phyloP scores from a whole-genome alignment of 64 coral and sea anemone genomes.

The Montipora foliosa region DNA sequence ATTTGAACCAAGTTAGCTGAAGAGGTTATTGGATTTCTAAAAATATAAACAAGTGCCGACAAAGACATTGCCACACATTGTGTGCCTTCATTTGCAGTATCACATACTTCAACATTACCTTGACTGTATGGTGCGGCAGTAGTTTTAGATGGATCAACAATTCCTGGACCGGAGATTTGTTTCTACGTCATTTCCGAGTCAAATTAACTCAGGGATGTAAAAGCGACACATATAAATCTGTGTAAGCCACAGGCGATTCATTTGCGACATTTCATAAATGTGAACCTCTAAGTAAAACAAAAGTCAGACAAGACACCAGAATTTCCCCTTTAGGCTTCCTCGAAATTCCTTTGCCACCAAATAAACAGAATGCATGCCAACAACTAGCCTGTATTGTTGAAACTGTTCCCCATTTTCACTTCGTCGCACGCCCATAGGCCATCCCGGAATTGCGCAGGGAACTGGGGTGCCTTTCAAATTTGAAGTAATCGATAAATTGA shows the following conservation, averaged over 20 bases:
- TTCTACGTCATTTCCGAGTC: neutral
- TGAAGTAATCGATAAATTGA: too few species aligned
- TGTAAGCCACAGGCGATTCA: slow-evolving; percentile 58
- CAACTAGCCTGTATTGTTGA: slow-evolving; percentile 23
- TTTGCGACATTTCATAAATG: slow-evolving; percentile 27
- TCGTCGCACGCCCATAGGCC: neutral
- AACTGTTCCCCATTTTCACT: slow-evolving; percentile 26
- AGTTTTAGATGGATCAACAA: too few species aligned
- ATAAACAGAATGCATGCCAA: slow-evolving; percentile 39
- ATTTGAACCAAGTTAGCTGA: too few species aligned
- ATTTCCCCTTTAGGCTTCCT: slow-evolving; percentile 64
- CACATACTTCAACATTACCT: too few species aligned
- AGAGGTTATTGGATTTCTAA: too few species aligned
- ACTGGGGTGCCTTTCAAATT: too few species aligned
- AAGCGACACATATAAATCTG: slow-evolving; percentile 38
- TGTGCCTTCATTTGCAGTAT: too few species aligned
- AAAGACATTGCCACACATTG: too few species aligned
- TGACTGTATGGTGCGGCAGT: too few species aligned
- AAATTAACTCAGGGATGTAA: neutral
- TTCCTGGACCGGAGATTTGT: too few species aligned
- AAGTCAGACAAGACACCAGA: slow-evolving; percentile 57
- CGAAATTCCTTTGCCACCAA: slow-evolving; percentile 33
- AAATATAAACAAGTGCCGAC: too few species aligned
- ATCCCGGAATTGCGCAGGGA: too few species aligned
- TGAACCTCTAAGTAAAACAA: slow-evolving; percentile 47